Evolutionary conservation across 2,888 invertebrate genomes (phyloP), one percentile per base, ranked within the genome.

Genomic region (Dimorphilus gyrociliatus): DNA sequence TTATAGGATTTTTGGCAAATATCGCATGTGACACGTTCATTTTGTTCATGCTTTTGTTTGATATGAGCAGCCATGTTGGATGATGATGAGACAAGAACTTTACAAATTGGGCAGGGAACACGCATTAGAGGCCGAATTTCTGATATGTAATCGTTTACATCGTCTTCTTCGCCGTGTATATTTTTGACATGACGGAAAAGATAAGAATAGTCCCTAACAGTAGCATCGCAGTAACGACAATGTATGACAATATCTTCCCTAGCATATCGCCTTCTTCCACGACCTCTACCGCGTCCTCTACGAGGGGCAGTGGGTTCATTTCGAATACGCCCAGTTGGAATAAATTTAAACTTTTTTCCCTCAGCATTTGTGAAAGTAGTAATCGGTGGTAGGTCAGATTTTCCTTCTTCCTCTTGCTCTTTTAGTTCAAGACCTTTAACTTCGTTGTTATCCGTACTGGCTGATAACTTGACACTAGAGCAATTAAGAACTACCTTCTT

Each of bases 121-220:
- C 38, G 17, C 38, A 38, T 36, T 24, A 31, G 25, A 3, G 36
- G 35, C 14, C 31, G 30, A n/a, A 38, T 27, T 16, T 36, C 36
- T n/a, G 35, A 35, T 25, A 38, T 14, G 28, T 38, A 36, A 8
- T 30, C 16, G 13, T 27, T 16, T 12, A 35, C 18, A 5, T 30
- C 29, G 2, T 18, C n/a, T 3, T 19, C 18, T 13, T 38, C 33
- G 8, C 10, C 17, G 25, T 38, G 38, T 3, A 31, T 17, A 13
- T 30, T 27, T 19, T 25, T 19, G 3, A 36, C 36, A 25, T 38
- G 38, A 8, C 37, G 32, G 23, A 29, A 37, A 10, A 37, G 30
- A 19, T 37, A 37, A 8, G 28, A 21, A 19, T 37, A 30, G 19
- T 37, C 32, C 17, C 27, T 30, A 5, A 37, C 29, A n/a, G 17